Conservation (phyloP, 1,140 invertebrate species). For the Pogonognathellus flavescens region DNA sequence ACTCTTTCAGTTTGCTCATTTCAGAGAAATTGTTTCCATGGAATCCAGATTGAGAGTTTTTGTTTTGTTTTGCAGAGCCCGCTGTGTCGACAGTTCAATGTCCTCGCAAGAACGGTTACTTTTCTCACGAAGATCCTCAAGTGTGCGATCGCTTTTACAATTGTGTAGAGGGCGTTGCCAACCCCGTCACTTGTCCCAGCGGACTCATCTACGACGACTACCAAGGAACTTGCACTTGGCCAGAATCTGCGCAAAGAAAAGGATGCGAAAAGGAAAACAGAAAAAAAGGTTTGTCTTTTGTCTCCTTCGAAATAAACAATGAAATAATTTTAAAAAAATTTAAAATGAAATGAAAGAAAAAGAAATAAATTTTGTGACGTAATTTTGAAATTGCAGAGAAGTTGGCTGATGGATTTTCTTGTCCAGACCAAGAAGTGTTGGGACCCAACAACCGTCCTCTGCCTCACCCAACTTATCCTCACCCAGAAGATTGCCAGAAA, state of each 20-base stretch:
- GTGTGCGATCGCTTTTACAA: constrained; percentile 87
- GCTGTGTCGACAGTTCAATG: constrained; percentile 69
- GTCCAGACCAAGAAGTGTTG: constrained; percentile 79
- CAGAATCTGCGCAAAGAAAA: constrained; percentile 72
- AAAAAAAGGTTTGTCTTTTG: no score
- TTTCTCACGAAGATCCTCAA: constrained; percentile 81
- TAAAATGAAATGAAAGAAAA: no score
- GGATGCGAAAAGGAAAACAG: constrained; percentile 75
- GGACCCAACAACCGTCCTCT: constrained; percentile 79
- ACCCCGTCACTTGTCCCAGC: constrained; percentile 81
- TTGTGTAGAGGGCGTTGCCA: constrained; percentile 73
- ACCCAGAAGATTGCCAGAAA: constrained; percentile 86
- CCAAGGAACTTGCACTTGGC: constrained; percentile 82
- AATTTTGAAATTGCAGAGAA: constrained; percentile 73
- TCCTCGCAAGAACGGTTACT: constrained; percentile 85
- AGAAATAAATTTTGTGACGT: no score
- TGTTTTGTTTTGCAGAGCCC: constrained; percentile 61
- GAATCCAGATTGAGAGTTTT: not conserved
- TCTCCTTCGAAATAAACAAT: no score
- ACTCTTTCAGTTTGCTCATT: no score
- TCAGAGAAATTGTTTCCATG: no score
- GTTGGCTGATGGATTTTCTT: constrained; percentile 83
- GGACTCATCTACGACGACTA: constrained; percentile 85
- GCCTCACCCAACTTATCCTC: constrained; percentile 84
- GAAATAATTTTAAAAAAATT: no score